These are phyloP conservation scores for Gambusia holbrooki DNA, from an alignment of 2,113 vertebrate species.

Conservation along the genomic window DNA sequence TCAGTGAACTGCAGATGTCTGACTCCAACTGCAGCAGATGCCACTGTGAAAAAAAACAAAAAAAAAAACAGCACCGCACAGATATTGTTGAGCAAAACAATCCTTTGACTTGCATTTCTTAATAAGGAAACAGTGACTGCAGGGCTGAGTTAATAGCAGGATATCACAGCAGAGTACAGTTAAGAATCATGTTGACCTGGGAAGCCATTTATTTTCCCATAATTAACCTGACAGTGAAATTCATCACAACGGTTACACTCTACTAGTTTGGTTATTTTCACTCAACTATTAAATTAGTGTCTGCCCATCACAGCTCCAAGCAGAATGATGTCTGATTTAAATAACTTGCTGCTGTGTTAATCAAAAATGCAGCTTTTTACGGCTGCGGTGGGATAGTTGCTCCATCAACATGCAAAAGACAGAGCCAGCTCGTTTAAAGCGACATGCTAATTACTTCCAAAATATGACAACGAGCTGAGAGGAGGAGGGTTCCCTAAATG, in stretches of 20 bases:
- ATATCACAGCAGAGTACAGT: slow-evolving; percentile 45
- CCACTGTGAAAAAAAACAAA: slow-evolving; percentile 10
- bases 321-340: slow-evolving; percentile 16
- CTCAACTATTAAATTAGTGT: slow-evolving; percentile 63
- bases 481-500: slow-evolving; percentile 18
- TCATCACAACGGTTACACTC: slow-evolving; percentile 28
- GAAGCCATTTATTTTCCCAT: slow-evolving; percentile 46
- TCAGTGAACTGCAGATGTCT: slow-evolving; percentile 49
- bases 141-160: slow-evolving; percentile 32
- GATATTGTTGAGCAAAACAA: slow-evolving; percentile 13
- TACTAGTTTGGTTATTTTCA: slow-evolving; percentile 45
- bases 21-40: slow-evolving; percentile 27
- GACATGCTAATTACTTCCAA: slow-evolving; percentile 57
- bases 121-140: slow-evolving; percentile 27
- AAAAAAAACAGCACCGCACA: slow-evolving; percentile 9
- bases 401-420: slow-evolving; percentile 24
- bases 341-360: slow-evolving; percentile 50
- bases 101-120: slow-evolving; percentile 36
- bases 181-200: slow-evolving; percentile 31
- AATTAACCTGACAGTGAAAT: slow-evolving; percentile 64
- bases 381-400: neutral
- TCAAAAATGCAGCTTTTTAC: slow-evolving; percentile 23
- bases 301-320: slow-evolving; percentile 51
- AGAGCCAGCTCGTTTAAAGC: slow-evolving; percentile 39
- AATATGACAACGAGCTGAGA: slow-evolving; percentile 39